Conservation (phyloP, 2,113 vertebrate species). For the Melanotaenia duboulayi region DNA sequence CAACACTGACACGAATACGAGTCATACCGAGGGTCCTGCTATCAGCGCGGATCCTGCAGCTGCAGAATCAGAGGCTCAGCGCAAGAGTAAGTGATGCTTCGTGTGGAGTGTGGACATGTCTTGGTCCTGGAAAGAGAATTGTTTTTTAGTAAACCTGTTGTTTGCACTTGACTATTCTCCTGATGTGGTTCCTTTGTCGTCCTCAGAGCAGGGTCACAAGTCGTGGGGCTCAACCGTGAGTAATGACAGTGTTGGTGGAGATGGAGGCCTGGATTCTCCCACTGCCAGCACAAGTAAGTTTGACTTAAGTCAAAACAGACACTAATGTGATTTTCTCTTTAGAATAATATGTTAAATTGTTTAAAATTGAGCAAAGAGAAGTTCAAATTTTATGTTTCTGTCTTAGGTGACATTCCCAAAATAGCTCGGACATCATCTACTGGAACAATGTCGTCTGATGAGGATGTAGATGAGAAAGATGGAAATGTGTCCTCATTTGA, state of each 20-base stretch:
- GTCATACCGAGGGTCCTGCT: slow-evolving; percentile 57
- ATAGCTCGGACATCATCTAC: slow-evolving; percentile 84
- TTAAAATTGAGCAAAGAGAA: background rate
- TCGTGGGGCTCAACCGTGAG: slow-evolving; percentile 89
- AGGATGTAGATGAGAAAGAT: slow-evolving; percentile 89
- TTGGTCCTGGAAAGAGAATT: background rate
- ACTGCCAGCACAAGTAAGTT: slow-evolving; percentile 79
- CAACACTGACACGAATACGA: slow-evolving; percentile 73
- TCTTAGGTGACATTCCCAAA: slow-evolving; percentile 88
- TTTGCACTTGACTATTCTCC: background rate
- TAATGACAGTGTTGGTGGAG: slow-evolving; percentile 82
- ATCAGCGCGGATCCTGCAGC: slow-evolving; percentile 47
- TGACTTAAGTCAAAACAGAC: too few relatives aligned
- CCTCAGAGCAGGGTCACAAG: slow-evolving; percentile 87
- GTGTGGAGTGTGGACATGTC: background rate
- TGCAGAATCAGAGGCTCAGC: slow-evolving; percentile 31
- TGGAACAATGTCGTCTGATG: slow-evolving; percentile 86
- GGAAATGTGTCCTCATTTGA: slow-evolving; percentile 82
- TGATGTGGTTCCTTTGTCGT: background rate
- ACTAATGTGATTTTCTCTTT: too few relatives aligned
- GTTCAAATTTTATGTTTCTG: background rate
- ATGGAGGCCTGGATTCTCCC: slow-evolving; percentile 80
- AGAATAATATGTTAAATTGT: too few relatives aligned
- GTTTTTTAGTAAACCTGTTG: background rate
- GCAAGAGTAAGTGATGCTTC: slow-evolving; percentile 80